These are phyloP conservation scores for Monopis laevigella DNA, from an alignment of 2,888 invertebrate genomes.

Conservation along the genomic window DNA sequence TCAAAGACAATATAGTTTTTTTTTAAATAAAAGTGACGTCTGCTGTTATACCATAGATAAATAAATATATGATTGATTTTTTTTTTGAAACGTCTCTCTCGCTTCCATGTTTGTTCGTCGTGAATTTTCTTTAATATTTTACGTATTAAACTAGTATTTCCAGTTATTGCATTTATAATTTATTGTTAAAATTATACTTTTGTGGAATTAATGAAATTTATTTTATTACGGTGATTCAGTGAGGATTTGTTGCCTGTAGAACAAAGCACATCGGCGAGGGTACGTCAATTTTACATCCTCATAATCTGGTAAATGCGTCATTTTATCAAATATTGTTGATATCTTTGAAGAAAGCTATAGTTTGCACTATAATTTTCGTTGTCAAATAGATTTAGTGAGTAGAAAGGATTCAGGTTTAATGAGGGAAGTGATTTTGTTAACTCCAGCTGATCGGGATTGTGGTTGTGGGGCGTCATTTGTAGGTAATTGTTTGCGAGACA, in stretches of 20 bases:
- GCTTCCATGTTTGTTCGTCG: slow-evolving; percentile 68
- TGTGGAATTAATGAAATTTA: slow-evolving; percentile 64
- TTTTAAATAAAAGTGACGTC: slow-evolving; percentile 2
- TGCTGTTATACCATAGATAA: slow-evolving; percentile 34
- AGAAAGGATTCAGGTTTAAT: not conserved
- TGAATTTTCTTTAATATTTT: slow-evolving; percentile 62
- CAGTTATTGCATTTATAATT: slow-evolving; percentile 47
- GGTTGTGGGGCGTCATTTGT: slow-evolving; percentile 45
- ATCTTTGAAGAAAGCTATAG: slow-evolving; percentile 1
- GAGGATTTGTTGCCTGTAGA: slow-evolving; percentile 57
- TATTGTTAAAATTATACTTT: slow-evolving; percentile 48
- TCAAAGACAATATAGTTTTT: slow-evolving; percentile 1
- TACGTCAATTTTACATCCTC: slow-evolving; percentile 61
- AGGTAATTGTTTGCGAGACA: slow-evolving; percentile 31
- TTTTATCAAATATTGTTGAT: slow-evolving; percentile 46
- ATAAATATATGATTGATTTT: too few species aligned
- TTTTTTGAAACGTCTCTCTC: slow-evolving; percentile 46
- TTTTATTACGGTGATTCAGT: slow-evolving; percentile 55
- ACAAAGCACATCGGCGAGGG: slow-evolving; percentile 59
- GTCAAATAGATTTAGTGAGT: not conserved
- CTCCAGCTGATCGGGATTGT: slow-evolving; percentile 46
- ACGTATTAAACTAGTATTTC: slow-evolving; percentile 61
- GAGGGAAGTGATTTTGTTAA: slow-evolving; percentile 28
- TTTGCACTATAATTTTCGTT: not conserved
- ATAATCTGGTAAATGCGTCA: slow-evolving; percentile 65